Conservation (phyloP, 2,888 invertebrate species). For the Melieria omissa region DNA sequence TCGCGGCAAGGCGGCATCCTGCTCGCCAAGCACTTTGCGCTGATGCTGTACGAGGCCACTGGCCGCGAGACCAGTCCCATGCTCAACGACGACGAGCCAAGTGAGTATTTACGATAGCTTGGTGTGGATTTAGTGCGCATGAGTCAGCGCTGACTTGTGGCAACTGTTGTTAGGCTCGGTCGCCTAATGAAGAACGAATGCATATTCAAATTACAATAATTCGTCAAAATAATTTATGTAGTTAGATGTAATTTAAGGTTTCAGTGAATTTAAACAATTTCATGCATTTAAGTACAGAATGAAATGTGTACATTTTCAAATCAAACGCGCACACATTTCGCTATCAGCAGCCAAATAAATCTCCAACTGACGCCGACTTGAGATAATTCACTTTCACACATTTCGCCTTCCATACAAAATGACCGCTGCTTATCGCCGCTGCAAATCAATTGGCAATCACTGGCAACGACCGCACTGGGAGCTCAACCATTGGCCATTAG, state of each 20-base stretch:
- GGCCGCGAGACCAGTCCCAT: conserved; percentile 72
- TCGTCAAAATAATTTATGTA: no score
- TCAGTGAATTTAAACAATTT: not conserved
- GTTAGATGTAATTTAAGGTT: not conserved
- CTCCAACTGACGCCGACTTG: no score
- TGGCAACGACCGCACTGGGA: conserved; percentile 26
- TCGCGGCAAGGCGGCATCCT: conserved; percentile 68
- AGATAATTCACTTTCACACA: no score
- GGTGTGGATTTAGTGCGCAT: not conserved
- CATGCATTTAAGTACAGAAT: not conserved
- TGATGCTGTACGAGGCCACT: conserved; percentile 71
- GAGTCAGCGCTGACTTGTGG: no score
- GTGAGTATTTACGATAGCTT: conserved; percentile 53
- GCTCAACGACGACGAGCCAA: conserved; percentile 68
- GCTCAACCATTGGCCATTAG: not conserved
- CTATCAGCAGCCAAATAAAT: no score
- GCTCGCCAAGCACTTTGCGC: conserved; percentile 73
- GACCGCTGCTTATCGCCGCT: conserved; percentile 10
- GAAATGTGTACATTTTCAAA: not conserved
- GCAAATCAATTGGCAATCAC: conserved; percentile 32
- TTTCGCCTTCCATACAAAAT: no score
- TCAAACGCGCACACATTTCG: conserved; percentile 3
- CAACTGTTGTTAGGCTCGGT: no score
- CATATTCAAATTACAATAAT: no score
- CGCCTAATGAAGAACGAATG: no score